Evolutionary conservation across 2,113 vertebrate genomes (phyloP).

Genomic region (Brachypteracias leptosomus): DNA sequence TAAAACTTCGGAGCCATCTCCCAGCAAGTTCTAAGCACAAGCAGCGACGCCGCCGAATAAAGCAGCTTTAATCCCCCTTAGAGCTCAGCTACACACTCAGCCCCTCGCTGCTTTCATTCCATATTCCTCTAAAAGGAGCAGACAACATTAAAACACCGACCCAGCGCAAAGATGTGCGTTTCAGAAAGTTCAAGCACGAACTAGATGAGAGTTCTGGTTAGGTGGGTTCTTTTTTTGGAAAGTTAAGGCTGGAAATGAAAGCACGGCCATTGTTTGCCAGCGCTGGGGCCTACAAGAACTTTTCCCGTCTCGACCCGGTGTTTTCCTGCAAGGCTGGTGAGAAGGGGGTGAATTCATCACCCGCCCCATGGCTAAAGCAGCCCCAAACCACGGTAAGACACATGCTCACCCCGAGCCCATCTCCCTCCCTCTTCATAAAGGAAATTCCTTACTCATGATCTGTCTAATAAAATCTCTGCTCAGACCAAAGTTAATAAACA

Average conservation of each 20-base stretch:
- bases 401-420: not conserved
- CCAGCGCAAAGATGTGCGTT: fast-evolving
- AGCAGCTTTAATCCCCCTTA: not conserved
- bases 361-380: not conserved
- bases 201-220: not conserved
- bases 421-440: not conserved
- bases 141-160: not conserved
- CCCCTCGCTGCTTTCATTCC: not conserved
- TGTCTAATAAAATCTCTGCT: constrained; percentile 1
- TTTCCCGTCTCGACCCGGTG: not conserved
- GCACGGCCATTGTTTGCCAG: constrained; percentile 30
- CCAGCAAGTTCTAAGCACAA: not conserved
- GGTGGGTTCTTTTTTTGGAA: not conserved
- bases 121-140: not conserved
- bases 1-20: not conserved
- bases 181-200: not conserved
- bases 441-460: constrained; percentile 59
- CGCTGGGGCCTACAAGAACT: constrained; percentile 41
- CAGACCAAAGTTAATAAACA: constrained; percentile 50
- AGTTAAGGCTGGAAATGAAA: not conserved
- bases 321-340: not conserved
- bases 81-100: not conserved
- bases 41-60: not conserved
- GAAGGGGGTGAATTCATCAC: not conserved
- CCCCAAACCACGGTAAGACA: not conserved